Evolutionary conservation across 2,797 vertebrate genomes (phyloP), one percentile per base, ranked within the genome.

Genomic region (Spheniscus humboldti): DNA sequence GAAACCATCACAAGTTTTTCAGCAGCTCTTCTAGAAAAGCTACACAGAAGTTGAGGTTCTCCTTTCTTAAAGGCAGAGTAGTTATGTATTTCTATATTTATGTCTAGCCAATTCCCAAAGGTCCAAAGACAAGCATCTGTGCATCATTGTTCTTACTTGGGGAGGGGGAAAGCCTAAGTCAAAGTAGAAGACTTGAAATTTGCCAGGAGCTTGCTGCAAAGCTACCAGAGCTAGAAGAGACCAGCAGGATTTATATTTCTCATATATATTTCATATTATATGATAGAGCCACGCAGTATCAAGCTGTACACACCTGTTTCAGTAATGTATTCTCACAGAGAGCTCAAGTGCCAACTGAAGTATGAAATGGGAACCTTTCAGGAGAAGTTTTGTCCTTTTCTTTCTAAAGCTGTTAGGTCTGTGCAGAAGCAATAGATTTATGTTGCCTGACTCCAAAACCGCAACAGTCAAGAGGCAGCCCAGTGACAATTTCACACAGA

Each of bases 401-500:
- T 88, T 81, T 76, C 71, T 86, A 9, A 94, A 79, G 77, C 78
- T 47, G 47, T 57, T 72, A 43, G 16, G 3, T 72, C 41, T 55
- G 13, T 78, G 31, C 37, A 69, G 66, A 75, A 92, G 57, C 66
- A 86, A 20, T 56, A 50, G 31, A 75, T 95, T 95, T 90, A 84
- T 84, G 35, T 68, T 93, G 62, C 59, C 66, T 59, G 50, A 33
- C 41, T 86, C 50, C 24, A 43, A 90, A 93, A 72, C 57, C 6
- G 4, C 68, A 94, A 71, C 45, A 92, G 69, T 64, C 69, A 74
- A 86, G 53, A 91, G 72, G 67, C 33, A 95, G 56, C 9, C 7
- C 60, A 93, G 68, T 72, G 83, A 75, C 71, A 88, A 68, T 88
- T 95, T 94, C 64, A 74, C 79, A 88, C 68, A 83, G 85, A 89